Base-by-base conservation (phyloP, 2,888 invertebrate species). In the Synanthedon formicaeformis region DNA sequence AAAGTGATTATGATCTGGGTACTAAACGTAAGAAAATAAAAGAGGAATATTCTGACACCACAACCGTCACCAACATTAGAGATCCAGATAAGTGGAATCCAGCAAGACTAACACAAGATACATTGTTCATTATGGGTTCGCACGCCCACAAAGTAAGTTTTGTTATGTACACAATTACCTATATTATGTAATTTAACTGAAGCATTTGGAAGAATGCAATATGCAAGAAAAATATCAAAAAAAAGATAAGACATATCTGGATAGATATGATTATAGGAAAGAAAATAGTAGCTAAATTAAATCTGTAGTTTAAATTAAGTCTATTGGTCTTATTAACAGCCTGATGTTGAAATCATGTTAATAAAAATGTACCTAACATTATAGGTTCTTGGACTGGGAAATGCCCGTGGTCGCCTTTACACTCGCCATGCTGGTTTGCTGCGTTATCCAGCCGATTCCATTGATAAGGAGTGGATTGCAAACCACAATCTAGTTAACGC, bases 391-490 rank as follows among this genome's bases (percentile, higher is more conserved):
- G 94, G 94, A 1, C 88, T 93, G 60, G 93, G 93, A 10, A 92
- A 92, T 62, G 92, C 93, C 1, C 86, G 94, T 58, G 94, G 94
- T 0, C 88, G 94, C 4, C 75, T 94, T 11, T 94, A 94, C 66
- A 91, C 93, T 2, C 90, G 94, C 67, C 94, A 94, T 77, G 92
- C 94, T 4, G 93, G 93, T 50, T 70, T 94, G 50, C 90, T 94
- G 52, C 89, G 93, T 69, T 95, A 94, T 75, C 92, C 92, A 18
- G 93, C 94, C 4, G 95, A 95, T 67, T 91, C 91, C 52, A 92
- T 93, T 57, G 95, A 95, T 69, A 94, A 94, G 68, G 93, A 93
- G 66, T 94, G 94, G 94, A 88, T 95, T 52, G 91, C 92, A 49
- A 92, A 91, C 57, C 92, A 93, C 64, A 92, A 92, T 66, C 80